Base-by-base conservation (phyloP, 1,140 invertebrate genomes). In the Caerostris extrusa region DNA sequence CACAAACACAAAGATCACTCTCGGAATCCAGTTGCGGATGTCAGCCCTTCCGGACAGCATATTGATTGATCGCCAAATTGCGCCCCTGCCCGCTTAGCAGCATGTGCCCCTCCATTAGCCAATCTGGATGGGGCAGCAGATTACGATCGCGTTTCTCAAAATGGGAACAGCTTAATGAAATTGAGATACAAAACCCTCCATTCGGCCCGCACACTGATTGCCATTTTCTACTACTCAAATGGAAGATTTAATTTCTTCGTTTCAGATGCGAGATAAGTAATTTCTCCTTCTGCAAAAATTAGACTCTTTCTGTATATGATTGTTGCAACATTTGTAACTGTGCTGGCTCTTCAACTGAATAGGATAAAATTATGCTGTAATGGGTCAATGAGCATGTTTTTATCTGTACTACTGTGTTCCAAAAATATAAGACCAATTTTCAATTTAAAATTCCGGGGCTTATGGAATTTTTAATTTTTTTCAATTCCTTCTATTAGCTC, bases 61-160 rank as follows among this genome's bases (percentile, higher is more conserved):
- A 50, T 50, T 77, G 71, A 77, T 77, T 77, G 71, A 77, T 77
- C 8, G 67, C 67, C 71, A 50, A 50, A 77, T 77, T 53, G 71
- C 34, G 34, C 5, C 19, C 34, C 71, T 5, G 8, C 71, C 3
- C 10, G 7, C 71, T 71, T 34, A 3, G 61, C 12, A 14, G 17
- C 61, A 64, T 14, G 12, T 14, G 61, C 53, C 19, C 53, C 34
- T 50, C 71, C 71, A 77, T 77, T 77, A 53, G 71, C 71, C 12
- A 77, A 77, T 77, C 50, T 77, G 71, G 53, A 77, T 77, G 34
- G 71, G 50, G 53, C 50, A 77, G 53, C 53, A 77, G 71, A 77
- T 77, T 50, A 77, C 3, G 71, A 12, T 5, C 19, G 7, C 71
- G 19, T 12, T 50, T 50, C 34, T 4, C 8, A 10, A 77, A 77